Percentiles rank a stretch among this genome's conserved stretches.
Evolutionary conservation across 1,140 invertebrate genomes (phyloP).

Genomic region (Battus philenor): DNA sequence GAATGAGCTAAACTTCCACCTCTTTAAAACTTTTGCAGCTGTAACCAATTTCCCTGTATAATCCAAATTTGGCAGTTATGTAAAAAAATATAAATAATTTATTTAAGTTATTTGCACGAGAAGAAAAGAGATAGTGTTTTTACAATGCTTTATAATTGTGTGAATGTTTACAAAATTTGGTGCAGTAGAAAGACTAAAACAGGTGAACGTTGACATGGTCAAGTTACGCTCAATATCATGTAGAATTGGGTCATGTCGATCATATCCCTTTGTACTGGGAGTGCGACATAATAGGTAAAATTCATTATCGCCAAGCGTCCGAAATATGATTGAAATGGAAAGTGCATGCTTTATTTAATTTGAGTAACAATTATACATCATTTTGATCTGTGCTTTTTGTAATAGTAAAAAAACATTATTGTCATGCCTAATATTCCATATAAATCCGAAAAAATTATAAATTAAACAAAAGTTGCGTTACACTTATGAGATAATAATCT

Average conservation of each 20-base stretch:
- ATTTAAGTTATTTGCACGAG: neutral
- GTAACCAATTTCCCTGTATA: no score
- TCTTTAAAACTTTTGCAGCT: no score
- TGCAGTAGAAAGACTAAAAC: conserved; percentile 10
- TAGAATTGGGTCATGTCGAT: conserved; percentile 55
- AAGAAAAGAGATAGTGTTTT: neutral
- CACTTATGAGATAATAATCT: no score
- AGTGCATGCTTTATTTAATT: no score
- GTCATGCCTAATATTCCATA: no score
- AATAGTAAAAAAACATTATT: no score
- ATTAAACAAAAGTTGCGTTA: no score
- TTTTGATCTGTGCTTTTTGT: no score
- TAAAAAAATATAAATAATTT: neutral
- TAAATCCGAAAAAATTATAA: no score
- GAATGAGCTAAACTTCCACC: neutral
- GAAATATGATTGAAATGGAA: conserved; percentile 5
- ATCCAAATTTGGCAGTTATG: neutral
- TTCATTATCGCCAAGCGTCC: conserved; percentile 29
- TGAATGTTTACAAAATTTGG: neutral
- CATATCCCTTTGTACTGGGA: conserved; percentile 32
- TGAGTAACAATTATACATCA: no score
- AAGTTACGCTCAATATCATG: conserved; percentile 25
- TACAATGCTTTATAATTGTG: neutral
- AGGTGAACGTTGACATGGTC: conserved; percentile 25
- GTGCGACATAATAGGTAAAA: conserved; percentile 36